Evolutionary conservation across 2,797 vertebrate species (phyloP).

Genomic region (Malacoraja senta): DNA sequence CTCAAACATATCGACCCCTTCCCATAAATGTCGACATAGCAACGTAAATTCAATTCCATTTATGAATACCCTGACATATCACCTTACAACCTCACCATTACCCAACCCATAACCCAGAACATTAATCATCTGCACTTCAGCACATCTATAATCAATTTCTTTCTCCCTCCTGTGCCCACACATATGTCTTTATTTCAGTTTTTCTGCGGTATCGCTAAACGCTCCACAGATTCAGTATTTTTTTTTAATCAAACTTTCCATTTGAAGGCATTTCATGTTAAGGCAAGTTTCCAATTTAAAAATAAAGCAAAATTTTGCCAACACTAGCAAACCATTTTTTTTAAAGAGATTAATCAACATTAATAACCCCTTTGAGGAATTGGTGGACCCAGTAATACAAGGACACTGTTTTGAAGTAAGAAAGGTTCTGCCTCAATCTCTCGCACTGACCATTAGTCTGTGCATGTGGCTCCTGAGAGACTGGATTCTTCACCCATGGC

Average conservation of each 20-base stretch:
- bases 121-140: background rate
- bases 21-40: background rate
- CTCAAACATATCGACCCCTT: background rate
- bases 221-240: background rate
- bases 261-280: too few relatives aligned
- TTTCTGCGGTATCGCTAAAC: background rate
- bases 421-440: background rate
- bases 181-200: constrained; percentile 3
- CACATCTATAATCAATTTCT: background rate
- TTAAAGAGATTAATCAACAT: background rate
- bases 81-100: background rate
- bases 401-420: background rate
- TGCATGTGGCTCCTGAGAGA: background rate
- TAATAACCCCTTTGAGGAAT: background rate
- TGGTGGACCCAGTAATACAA: background rate
- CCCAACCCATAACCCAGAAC: background rate
- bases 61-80: background rate
- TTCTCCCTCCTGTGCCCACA: background rate
- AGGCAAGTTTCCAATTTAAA: background rate
- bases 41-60: background rate
- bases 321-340: background rate
- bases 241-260: background rate
- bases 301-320: background rate
- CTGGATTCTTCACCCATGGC: background rate
- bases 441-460: background rate